Evolutionary conservation across 2,888 invertebrate species (phyloP), one percentile per base, ranked within the genome.

Genomic region (Vanessa cardui): DNA sequence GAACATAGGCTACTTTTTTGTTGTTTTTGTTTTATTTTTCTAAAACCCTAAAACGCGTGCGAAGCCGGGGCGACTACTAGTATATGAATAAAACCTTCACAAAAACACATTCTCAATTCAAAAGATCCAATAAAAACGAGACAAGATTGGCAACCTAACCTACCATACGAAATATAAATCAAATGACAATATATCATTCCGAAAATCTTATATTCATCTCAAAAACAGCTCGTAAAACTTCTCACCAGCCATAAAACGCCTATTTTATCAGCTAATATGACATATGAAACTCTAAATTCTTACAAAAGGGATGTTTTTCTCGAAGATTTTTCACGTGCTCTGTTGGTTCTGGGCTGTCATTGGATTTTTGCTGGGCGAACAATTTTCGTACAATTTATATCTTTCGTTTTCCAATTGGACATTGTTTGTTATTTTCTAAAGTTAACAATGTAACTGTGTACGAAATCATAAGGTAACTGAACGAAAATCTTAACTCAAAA

Each of bases 151-250:
- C 39, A 12, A 39, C 39, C 39, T 12, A 12, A 39, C 12, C 39
- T 9, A 39, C 39, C 20, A 65, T 52, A 33, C 52, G 50, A 21
- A 56, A 62, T 58, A 65, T 64, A 66, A 69, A 66, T 69, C 66
- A 58, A 47, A 62, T 69, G 58, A 50, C 50, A 52, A 69, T 69
- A 65, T 66, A 69, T 69, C 69, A 62, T 58, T 58, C 58, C 61
- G 50, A 66, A 69, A 66, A 69, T 50, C 58, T 62, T 62, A 66
- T 54, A 45, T 39, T 64, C 64, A 31, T 50, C 58, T 66, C 58
- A 66, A 66, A 62, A 69, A 69, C 68, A 68, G 64, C 62, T 69
- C 69, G 66, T 69, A 69, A 69, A 69, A 66, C 46, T 33, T 58
- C 52, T 62, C 31, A 45, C 26, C 26, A 58, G 62, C 66, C 69